Evolutionary conservation across 2,113 vertebrate species (phyloP), one percentile per base, ranked within the genome.

Genomic region (Macquaria ambigua): DNA sequence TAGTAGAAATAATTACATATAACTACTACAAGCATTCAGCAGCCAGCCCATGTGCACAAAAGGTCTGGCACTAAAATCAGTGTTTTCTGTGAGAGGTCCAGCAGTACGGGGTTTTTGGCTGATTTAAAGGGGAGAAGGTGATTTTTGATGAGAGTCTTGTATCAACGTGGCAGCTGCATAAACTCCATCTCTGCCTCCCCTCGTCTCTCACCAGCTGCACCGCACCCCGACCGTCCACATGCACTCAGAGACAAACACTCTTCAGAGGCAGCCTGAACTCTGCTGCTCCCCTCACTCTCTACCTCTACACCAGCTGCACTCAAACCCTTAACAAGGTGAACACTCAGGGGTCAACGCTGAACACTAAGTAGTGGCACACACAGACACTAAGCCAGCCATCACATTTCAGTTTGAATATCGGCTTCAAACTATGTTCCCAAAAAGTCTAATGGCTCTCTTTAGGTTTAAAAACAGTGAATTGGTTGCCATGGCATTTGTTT

Each of bases 231-330:
- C 85, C 31, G 86, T 90, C 89, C 90, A 73, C 88, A 76, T 37
- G 81, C 91, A 92, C 93, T 90, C 90, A 92, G 92, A 92, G 90
- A 94, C 92, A 95, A 92, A 93, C 92, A 87, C 93, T 91, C 93
- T 93, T 94, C 91, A 94, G 93, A 94, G 52, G 84, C 81, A 87
- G 93, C 81, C 92, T 93, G 92, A 94, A 92, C 93, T 89, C 87
- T 88, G 87, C 90, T 83, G 87, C 90, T 89, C 91, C 80, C 87
- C 87, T 91, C 88, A 12, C 93, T 90, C 93, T 88, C 89, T 91
- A 89, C 82, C 86, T 89, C 92, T 83, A 84, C 90, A 93, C 86
- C 94, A 95, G 93, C 94, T 95, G 94, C 94, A 94, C 92, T 93
- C 93, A 93, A 93, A 93, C 90, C 92, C 93, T 94, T 91, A 92